Conservation (phyloP, 2,888 invertebrate genomes). For the Lepidocyrtinus sp. region DNA sequence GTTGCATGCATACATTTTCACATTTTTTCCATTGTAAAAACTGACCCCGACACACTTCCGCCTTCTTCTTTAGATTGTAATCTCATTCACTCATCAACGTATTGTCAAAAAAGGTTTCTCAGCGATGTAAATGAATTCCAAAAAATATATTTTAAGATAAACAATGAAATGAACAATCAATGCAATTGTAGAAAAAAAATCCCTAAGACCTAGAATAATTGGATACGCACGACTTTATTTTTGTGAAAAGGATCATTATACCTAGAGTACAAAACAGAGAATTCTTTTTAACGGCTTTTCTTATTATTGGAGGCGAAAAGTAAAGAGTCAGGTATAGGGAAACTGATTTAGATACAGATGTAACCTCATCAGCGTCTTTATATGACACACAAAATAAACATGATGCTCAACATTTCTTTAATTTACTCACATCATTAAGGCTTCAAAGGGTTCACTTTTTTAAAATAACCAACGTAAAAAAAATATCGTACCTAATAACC, state of each 20-base stretch:
- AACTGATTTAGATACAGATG: slow-evolving; percentile 9
- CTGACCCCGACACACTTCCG: slow-evolving; percentile 67
- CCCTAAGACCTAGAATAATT: slow-evolving; percentile 23
- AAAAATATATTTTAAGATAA: slow-evolving; percentile 19
- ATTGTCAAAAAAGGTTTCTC: slow-evolving; percentile 32
- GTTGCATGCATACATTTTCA: background rate
- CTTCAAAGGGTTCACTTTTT: too few species aligned
- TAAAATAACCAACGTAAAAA: too few species aligned
- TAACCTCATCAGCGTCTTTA: slow-evolving; percentile 10
- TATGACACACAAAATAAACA: background rate
- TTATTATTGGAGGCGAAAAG: slow-evolving; percentile 3
- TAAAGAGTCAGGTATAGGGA: too few species aligned
- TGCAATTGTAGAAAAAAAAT: slow-evolving; percentile 24
- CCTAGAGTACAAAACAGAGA: background rate
- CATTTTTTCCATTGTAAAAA: slow-evolving; percentile 44
- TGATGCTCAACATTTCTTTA: background rate
- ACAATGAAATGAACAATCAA: slow-evolving; percentile 18
- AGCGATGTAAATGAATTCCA: slow-evolving; percentile 36
- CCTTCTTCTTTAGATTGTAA: slow-evolving; percentile 27
- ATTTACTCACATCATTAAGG: too few species aligned
- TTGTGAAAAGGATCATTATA: slow-evolving; percentile 16
- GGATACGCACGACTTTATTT: slow-evolving; percentile 51
- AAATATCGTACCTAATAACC: too few species aligned
- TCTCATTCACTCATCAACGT: slow-evolving; percentile 33
- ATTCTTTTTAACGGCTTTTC: background rate